A percentile compares a stretch with the other conserved stretches of the same genome.
Evolutionary conservation across 2,797 vertebrate genomes (phyloP).

Genomic region (Paedocypris micromegethes): DNA sequence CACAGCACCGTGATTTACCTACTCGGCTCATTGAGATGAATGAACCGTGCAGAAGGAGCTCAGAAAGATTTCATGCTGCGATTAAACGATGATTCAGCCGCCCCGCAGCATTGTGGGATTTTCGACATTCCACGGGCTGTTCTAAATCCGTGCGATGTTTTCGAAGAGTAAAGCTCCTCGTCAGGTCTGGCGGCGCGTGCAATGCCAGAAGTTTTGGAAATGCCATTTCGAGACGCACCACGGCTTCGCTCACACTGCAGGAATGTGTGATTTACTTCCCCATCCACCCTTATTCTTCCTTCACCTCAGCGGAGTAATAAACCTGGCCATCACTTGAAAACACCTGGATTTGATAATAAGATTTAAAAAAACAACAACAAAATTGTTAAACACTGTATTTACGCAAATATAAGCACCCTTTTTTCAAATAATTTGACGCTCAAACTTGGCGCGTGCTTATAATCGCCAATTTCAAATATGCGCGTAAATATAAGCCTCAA

Average conservation of each 20-base stretch:
- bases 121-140: not conserved
- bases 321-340: slow-evolving; percentile 3
- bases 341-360: not conserved
- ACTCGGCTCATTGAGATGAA: slow-evolving; percentile 36
- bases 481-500: no score
- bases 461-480: no score
- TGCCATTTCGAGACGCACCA: slow-evolving; percentile 16
- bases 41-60: slow-evolving; percentile 15
- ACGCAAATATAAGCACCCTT: no score
- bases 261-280: slow-evolving; percentile 47
- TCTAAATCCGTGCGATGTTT: slow-evolving; percentile 26
- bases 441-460: no score
- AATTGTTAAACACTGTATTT: no score
- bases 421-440: no score
- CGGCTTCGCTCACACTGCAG: slow-evolving; percentile 37
- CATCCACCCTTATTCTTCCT: slow-evolving; percentile 23
- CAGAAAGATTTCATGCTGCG: slow-evolving; percentile 35
- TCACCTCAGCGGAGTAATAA: slow-evolving; percentile 12
- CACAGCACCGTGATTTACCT: slow-evolving; percentile 37
- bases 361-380: no score
- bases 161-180: not conserved
- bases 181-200: slow-evolving; percentile 4
- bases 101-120: not conserved
- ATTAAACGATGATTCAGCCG: not conserved
- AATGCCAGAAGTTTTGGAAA: not conserved